Percentiles rank a stretch among this genome's conserved stretches.
phyloP scores from a whole-genome alignment of 2,797 vertebrate species.

The Sebastes kiyomatsui region DNA sequence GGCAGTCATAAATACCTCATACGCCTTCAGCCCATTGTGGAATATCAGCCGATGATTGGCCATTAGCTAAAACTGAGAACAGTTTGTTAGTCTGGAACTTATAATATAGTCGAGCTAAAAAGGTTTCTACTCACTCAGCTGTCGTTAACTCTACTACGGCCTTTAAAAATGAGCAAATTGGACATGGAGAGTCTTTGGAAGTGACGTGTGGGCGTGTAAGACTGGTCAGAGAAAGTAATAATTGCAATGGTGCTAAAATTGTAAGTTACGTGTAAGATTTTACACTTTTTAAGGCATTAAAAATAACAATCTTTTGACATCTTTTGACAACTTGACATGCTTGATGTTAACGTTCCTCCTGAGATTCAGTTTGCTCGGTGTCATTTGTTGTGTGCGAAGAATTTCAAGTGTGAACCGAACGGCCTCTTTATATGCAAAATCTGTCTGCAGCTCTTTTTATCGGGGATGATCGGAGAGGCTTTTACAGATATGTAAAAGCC shows the following conservation, averaged over 20 bases:
- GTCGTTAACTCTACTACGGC: not conserved
- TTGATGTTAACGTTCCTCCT: not conserved
- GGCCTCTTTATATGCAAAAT: not conserved
- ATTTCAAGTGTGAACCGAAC: not conserved
- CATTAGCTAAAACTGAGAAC: not conserved
- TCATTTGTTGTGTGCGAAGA: not conserved
- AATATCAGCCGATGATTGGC: not conserved
- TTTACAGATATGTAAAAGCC: not conserved
- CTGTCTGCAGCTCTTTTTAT: not conserved
- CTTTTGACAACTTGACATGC: not conserved
- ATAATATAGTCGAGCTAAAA: not conserved
- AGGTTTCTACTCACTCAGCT: not conserved
- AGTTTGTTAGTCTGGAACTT: not conserved
- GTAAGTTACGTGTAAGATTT: not conserved
- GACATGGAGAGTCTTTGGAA: not conserved
- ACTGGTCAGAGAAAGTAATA: not conserved
- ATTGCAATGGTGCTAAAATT: not conserved
- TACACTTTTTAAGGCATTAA: not conserved
- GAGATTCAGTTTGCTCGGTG: not conserved
- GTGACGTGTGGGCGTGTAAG: not conserved
- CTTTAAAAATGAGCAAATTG: not conserved
- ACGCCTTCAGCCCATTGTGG: not conserved
- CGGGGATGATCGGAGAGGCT: not conserved
- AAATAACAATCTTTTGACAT: not conserved
- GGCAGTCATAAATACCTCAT: not conserved